Percentiles rank a stretch among this genome's conserved stretches.
These are phyloP conservation scores for Cathartes aura DNA, from an alignment of 2,113 vertebrate genomes.

Conservation along the genomic window DNA sequence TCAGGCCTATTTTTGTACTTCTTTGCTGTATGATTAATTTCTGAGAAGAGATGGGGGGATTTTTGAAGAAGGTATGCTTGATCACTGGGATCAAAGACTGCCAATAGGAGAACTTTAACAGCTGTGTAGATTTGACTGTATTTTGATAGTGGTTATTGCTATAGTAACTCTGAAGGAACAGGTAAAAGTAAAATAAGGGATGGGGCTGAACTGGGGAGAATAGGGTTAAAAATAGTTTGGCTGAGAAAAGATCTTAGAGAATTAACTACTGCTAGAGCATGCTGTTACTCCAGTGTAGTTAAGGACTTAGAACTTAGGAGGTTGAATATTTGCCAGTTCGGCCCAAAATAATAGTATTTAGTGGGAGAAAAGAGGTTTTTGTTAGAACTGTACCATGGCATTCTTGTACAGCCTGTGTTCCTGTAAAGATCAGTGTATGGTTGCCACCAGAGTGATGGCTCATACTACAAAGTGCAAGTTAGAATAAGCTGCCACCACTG, in stretches of 20 bases:
- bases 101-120: not conserved
- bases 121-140: not conserved
- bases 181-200: not conserved
- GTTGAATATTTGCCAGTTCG: not conserved
- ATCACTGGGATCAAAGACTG: not conserved
- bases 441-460: not conserved
- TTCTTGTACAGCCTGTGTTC: not conserved
- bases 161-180: conserved; percentile 40
- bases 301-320: conserved; percentile 14
- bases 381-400: not conserved
- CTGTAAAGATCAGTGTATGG: not conserved
- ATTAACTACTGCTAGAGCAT: conserved; percentile 2
- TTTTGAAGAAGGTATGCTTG: not conserved
- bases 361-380: not conserved
- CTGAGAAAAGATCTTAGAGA: not conserved
- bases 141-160: conserved; percentile 2
- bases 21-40: not conserved
- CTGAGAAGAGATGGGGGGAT: not conserved
- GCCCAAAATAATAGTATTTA: conserved; percentile 41
- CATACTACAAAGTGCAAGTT: not conserved
- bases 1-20: not conserved
- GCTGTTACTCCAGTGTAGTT: not conserved
- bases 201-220: not conserved
- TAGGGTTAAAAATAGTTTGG: conserved; percentile 3
- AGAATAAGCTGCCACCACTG: not conserved